A percentile compares a stretch with the other conserved stretches of the same genome.
phyloP scores from a whole-genome alignment of 1,140 invertebrate genomes.

The Temnothorax nylanderi region DNA sequence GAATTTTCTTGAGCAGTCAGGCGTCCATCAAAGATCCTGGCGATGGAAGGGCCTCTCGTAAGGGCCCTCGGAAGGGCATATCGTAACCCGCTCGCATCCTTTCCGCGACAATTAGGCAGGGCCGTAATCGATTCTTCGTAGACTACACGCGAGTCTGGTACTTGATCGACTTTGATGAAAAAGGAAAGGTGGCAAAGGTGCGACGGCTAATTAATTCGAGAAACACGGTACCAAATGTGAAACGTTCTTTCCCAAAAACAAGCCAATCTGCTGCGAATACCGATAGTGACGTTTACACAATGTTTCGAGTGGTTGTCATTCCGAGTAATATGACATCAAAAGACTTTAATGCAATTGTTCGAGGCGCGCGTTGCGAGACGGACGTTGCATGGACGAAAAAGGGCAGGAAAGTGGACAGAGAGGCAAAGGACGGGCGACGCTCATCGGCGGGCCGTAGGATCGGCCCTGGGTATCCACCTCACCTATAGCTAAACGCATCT shows the following conservation, averaged over 20 bases:
- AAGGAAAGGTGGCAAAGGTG: background rate
- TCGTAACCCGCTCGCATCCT: constrained; percentile 63
- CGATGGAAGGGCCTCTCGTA: constrained; percentile 62
- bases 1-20: constrained; percentile 85
- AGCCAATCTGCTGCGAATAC: background rate
- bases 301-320: background rate
- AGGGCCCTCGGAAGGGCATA: constrained; percentile 48
- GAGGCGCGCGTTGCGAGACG: background rate
- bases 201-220: background rate
- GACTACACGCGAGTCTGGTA: background rate
- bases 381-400: background rate
- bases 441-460: constrained; percentile 56
- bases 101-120: constrained; percentile 44
- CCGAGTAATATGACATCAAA: constrained; percentile 29
- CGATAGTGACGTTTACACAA: constrained; percentile 4
- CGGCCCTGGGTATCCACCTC: constrained; percentile 68
- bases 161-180: background rate
- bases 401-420: background rate
- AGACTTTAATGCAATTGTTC: constrained; percentile 55
- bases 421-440: constrained; percentile 35
- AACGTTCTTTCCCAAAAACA: background rate
- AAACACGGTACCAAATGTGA: background rate
- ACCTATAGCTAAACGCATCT: constrained; percentile 83
- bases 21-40: constrained; percentile 84
- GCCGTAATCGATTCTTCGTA: constrained; percentile 24